phyloP scores from a whole-genome alignment of 2,797 vertebrate species.

The Gymnoscopelus microlampas region DNA sequence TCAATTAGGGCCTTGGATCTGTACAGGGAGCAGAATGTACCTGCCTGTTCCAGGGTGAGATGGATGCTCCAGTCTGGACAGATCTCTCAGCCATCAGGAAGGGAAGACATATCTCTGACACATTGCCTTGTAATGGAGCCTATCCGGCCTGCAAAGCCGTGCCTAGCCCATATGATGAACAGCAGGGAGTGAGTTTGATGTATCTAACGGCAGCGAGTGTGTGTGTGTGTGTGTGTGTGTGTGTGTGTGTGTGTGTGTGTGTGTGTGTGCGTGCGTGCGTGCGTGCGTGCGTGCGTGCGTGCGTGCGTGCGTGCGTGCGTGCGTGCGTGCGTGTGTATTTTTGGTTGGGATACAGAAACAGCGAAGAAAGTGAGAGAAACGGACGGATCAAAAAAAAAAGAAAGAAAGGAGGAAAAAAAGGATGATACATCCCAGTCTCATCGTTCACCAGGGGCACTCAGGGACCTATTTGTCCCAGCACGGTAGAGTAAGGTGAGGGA shows the following conservation, averaged over 20 bases:
- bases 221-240: conserved; percentile 17
- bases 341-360: conserved; percentile 2
- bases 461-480: conserved; percentile 70
- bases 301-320: neutral
- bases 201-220: conserved; percentile 11
- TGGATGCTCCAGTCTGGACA: neutral
- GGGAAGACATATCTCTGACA: conserved; percentile 17
- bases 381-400: conserved; percentile 7
- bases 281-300: too few species aligned
- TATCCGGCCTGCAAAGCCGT: neutral
- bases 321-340: neutral
- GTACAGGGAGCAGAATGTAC: too few species aligned
- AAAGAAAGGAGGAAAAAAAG: conserved; percentile 7
- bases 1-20: too few species aligned
- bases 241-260: conserved; percentile 6
- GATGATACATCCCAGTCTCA: conserved; percentile 41
- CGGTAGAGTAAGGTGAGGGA: conserved; percentile 64
- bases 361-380: conserved; percentile 13
- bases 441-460: conserved; percentile 52
- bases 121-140: conserved; percentile 18
- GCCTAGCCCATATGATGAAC: conserved; percentile 12
- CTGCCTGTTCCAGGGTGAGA: neutral
- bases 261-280: neutral
- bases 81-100: conserved; percentile 7
- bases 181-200: conserved; percentile 23